phyloP scores from a whole-genome alignment of 1,140 invertebrate species.

The Anastatus disparis region DNA sequence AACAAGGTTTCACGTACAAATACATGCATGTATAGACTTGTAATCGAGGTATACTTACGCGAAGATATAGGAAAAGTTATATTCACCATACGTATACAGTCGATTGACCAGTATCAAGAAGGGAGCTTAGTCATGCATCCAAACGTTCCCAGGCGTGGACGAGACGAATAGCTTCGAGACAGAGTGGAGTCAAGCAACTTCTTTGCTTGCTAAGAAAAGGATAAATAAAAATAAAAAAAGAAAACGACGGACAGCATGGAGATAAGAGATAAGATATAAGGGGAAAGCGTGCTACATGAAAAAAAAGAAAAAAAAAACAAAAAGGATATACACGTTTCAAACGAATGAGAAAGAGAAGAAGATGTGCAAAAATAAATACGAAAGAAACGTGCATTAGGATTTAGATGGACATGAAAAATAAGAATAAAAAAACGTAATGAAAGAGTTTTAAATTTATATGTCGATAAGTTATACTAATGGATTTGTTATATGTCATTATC shows the following conservation, averaged over 20 bases:
- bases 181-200: conserved; percentile 41
- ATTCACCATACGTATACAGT: too few relatives aligned
- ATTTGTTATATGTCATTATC: conserved; percentile 5
- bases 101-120: conserved; percentile 43
- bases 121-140: conserved; percentile 55
- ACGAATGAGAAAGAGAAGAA: not conserved
- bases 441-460: not conserved
- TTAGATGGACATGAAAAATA: too few relatives aligned
- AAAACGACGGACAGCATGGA: not conserved
- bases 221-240: conserved; percentile 39
- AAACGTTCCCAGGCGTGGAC: conserved; percentile 56
- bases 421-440: not conserved
- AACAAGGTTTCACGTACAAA: not conserved
- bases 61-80: too few relatives aligned
- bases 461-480: conserved; percentile 2
- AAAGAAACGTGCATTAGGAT: too few relatives aligned
- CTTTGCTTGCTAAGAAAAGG: conserved; percentile 33
- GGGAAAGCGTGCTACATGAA: conserved; percentile 39
- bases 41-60: too few relatives aligned
- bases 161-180: conserved; percentile 37
- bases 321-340: conserved; percentile 10
- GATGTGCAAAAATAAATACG: conserved; percentile 11
- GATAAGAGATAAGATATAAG: conserved; percentile 37
- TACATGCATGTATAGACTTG: not conserved
- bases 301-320: conserved; percentile 32